Conservation (phyloP, 2,797 vertebrate genomes). For the Cirrhinus molitorella region DNA sequence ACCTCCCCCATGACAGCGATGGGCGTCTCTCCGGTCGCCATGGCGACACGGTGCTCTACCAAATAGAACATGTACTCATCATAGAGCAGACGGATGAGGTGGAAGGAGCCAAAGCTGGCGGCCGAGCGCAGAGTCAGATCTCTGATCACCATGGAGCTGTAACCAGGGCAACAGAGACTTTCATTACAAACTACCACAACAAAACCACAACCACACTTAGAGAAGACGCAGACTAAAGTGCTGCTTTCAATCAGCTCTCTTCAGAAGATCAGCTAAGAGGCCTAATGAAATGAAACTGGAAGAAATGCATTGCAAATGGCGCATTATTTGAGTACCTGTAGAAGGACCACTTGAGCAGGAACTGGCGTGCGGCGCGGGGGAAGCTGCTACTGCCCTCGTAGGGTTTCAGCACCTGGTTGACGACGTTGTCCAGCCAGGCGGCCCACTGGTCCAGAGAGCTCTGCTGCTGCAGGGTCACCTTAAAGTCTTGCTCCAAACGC, state of each 20-base stretch:
- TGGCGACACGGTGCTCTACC: constrained; percentile 95
- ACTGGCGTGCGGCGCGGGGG: constrained; percentile 95
- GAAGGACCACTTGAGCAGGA: constrained; percentile 98
- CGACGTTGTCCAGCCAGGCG: constrained; percentile 93
- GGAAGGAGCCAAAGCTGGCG: constrained; percentile 96
- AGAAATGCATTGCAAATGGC: not conserved
- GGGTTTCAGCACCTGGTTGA: constrained; percentile 92
- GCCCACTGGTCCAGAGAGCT: constrained; percentile 99
- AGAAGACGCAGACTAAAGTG: not conserved
- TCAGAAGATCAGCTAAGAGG: not conserved
- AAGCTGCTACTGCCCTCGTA: constrained; percentile 93
- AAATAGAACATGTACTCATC: constrained; percentile 99
- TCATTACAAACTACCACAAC: constrained; percentile 18
- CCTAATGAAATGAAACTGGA: not conserved
- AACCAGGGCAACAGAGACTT: constrained; percentile 38
- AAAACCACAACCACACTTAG: not conserved
- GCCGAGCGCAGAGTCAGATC: constrained; percentile 97
- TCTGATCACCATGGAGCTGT: constrained; percentile 98
- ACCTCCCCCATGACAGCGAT: constrained; percentile 99
- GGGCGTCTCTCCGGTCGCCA: constrained; percentile 94
- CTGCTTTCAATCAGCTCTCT: constrained; percentile 3
- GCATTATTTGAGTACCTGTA: constrained; percentile 84
- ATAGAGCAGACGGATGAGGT: constrained; percentile 96
- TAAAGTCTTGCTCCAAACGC: constrained; percentile 97
- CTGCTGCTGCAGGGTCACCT: constrained; percentile 96